Evolutionary conservation across 2,113 vertebrate genomes (phyloP).

Genomic region (Erythrocercus mccallii): DNA sequence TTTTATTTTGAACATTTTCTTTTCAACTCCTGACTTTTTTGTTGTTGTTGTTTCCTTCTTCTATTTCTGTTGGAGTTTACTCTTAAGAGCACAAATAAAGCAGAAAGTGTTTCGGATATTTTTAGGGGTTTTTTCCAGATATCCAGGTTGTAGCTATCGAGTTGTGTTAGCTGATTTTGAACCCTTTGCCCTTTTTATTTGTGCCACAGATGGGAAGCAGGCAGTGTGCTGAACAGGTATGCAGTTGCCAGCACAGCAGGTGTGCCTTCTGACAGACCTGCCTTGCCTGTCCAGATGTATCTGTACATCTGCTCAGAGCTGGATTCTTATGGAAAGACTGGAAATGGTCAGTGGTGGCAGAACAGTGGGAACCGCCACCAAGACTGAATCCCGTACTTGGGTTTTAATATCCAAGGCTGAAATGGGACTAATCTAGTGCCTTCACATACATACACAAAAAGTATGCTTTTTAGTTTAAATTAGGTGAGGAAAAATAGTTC

Average conservation of each 20-base stretch:
- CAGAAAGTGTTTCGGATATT: background rate
- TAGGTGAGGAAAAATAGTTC: background rate
- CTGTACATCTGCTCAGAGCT: background rate
- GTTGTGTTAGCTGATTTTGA: background rate
- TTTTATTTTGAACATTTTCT: background rate
- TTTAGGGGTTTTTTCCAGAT: background rate
- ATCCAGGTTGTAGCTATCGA: background rate
- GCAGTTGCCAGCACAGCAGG: fast-evolving
- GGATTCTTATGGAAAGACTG: background rate
- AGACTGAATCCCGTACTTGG: background rate
- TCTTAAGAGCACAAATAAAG: background rate
- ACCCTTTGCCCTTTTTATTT: background rate
- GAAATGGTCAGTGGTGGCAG: background rate
- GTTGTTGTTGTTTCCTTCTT: background rate
- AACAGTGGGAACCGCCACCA: background rate
- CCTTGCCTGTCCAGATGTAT: background rate
- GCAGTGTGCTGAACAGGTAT: background rate
- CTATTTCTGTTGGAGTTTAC: background rate
- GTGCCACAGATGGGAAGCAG: background rate
- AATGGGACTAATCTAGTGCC: background rate
- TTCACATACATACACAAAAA: background rate
- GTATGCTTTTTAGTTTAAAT: background rate
- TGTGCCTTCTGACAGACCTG: background rate
- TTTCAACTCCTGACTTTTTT: background rate
- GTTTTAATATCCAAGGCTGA: background rate